Conservation (phyloP, 2,113 vertebrate species). For the Ailurus styani region DNA sequence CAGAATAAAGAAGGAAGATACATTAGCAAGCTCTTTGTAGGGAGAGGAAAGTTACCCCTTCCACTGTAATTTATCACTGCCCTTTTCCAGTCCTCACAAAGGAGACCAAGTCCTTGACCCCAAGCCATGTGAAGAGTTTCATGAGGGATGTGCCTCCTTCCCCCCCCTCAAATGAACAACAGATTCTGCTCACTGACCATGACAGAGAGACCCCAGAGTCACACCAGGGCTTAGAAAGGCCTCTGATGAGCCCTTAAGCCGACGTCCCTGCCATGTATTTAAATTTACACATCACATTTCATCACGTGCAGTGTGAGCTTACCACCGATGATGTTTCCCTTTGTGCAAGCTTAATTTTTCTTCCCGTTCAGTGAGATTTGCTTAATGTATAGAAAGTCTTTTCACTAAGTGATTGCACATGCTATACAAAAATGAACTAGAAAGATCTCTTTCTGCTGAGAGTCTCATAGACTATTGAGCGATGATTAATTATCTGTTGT, state of each 20-base stretch:
- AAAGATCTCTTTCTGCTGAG: background rate
- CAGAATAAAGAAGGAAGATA: conserved; percentile 32
- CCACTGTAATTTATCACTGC: background rate
- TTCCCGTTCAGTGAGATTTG: background rate
- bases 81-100: background rate
- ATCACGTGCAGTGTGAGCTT: background rate
- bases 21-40: background rate
- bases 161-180: background rate
- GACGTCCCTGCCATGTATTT: background rate
- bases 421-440: background rate
- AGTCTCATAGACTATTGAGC: background rate
- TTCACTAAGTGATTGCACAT: background rate
- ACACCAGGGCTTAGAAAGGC: background rate
- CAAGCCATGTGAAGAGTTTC: background rate
- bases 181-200: background rate
- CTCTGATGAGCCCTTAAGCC: background rate
- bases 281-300: background rate
- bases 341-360: background rate
- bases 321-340: background rate
- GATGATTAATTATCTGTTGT: background rate
- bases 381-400: background rate
- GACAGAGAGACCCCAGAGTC: background rate
- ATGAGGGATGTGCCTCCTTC: background rate
- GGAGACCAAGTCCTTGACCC: background rate
- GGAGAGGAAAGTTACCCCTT: background rate